Percentiles rank a stretch among this genome's conserved stretches.
Conservation (phyloP, 2,113 vertebrate species). For the Emydocephalus ijimae region DNA sequence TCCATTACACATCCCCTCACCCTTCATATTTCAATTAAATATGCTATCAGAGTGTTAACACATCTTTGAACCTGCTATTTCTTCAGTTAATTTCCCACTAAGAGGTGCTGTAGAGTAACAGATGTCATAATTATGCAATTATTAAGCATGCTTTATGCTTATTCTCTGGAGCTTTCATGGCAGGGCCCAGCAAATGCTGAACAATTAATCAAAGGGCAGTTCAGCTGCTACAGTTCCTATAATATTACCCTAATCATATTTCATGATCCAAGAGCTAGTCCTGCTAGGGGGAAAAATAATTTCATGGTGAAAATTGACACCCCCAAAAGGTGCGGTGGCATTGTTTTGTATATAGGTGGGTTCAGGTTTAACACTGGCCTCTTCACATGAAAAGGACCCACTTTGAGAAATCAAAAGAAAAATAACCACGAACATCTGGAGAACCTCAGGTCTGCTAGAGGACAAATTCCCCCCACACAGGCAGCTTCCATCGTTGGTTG, state of each 20-base stretch:
- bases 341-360: background rate
- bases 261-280: slow-evolving; percentile 53
- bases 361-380: background rate
- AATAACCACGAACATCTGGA: background rate
- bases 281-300: slow-evolving; percentile 6
- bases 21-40: slow-evolving; percentile 92
- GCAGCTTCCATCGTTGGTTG: background rate
- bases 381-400: background rate
- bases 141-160: slow-evolving; percentile 81
- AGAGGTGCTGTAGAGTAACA: slow-evolving; percentile 83
- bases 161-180: slow-evolving; percentile 63
- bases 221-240: slow-evolving; percentile 69
- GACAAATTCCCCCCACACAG: background rate
- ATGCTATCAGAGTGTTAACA: slow-evolving; percentile 82
- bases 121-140: slow-evolving; percentile 95
- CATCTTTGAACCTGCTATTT: slow-evolving; percentile 85
- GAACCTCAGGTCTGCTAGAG: background rate
- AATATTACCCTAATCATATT: slow-evolving; percentile 62
- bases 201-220: slow-evolving; percentile 78
- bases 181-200: slow-evolving; percentile 31
- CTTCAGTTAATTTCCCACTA: slow-evolving; percentile 83
- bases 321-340: no score
- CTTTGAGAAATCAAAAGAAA: background rate
- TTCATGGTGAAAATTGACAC: background rate
- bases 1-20: slow-evolving; percentile 77